Evolutionary conservation across 2,888 invertebrate genomes (phyloP), one percentile per base, ranked within the genome.

Genomic region (Pristionchus maxplancki): DNA sequence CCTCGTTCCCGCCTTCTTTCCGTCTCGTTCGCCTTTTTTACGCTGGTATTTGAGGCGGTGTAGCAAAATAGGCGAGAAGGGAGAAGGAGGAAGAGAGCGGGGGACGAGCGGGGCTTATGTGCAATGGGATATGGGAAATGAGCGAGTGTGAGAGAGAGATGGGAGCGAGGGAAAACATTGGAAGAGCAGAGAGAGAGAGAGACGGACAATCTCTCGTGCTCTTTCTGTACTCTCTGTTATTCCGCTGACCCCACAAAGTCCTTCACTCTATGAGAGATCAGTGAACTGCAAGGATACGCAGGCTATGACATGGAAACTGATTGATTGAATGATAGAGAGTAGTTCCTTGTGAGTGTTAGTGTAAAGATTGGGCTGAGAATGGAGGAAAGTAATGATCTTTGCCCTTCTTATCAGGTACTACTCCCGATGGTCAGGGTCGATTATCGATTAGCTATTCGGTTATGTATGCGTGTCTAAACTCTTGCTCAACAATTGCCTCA

Each of bases 41-140:
- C 71, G 71, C 71, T 34, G 71, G 71, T 78, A 78, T 48, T 78
- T 44, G 78, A 78, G 78, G 28, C 78, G 40, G 48, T 78, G 78
- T 48, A 78, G 78, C 40, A 78, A 78, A 78, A 78, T 78, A 78
- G 44, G 78, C 44, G 78, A 78, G 78, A 28, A 20, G 71, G 24
- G 71, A 74, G 71, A 74, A 78, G 44, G 44, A 78, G 78, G 40
- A 48, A 78, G 44, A 15, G 78, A 48, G 78, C 8, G 74, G 17
- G 40, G 74, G 40, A 40, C 74, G 40, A 40, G 17, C 37, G 44
- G 31, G 78, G 78, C 78, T 78, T 78, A 78, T 78, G 78, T 78
- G 78, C 78, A 78, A 78, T 78, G 78, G 78, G 78, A 78, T 78
- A 78, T 78, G 78, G 78, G 78, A 78, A 78, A 78, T 78, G 82